Base-by-base conservation (phyloP, 1,140 invertebrate genomes). In the Oryctes rhinoceros region DNA sequence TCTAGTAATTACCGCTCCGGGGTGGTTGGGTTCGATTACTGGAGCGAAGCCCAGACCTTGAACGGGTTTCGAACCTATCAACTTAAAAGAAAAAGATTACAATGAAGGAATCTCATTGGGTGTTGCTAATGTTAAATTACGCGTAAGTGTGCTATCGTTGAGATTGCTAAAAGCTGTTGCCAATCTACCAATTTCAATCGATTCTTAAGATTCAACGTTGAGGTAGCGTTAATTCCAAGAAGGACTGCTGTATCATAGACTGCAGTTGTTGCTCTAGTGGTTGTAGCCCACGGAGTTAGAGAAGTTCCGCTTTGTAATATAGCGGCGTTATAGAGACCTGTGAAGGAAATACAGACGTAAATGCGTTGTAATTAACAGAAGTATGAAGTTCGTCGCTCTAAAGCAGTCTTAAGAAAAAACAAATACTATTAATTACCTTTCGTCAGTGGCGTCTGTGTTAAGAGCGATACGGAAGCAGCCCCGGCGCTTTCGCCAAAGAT, bases 401-500 rank as follows among this genome's bases (percentile, higher is more conserved):
- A 30, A 2, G 24, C 24, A 30, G 24, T 7, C 18, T 15, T 5
- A 62, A 20, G 18, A 62, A 15, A 62, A 20, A 5, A 7, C 18
- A n/a, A 62, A 15, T n/a, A 24, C 0, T 65, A 15, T 65, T 65
- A 65, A 13, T 3, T 67, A 67, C 65, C 65, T 18, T 67, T 5
- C 4, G 65, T 67, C 24, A 67, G 11, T 20, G 65, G 65, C 7
- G 20, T 67, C 30, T 67, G n/a, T 18, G 65, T 67, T 18, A 67
- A 24, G 6, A 67, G 5, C 0, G 65, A 20, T 7, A 67, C 65
- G 4, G 20, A 5, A 67, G 0, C 20, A 6, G 18, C 65, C 3
- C 65, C 65, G 24, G 20, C 65, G 30, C 65, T 67, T 24, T 67
- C 65, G 20, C 65, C 65, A 11, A 67, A 67, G 18, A 67, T 67